Evolutionary conservation across 2,888 invertebrate genomes (phyloP).

Genomic region (Cantharis nigra): DNA sequence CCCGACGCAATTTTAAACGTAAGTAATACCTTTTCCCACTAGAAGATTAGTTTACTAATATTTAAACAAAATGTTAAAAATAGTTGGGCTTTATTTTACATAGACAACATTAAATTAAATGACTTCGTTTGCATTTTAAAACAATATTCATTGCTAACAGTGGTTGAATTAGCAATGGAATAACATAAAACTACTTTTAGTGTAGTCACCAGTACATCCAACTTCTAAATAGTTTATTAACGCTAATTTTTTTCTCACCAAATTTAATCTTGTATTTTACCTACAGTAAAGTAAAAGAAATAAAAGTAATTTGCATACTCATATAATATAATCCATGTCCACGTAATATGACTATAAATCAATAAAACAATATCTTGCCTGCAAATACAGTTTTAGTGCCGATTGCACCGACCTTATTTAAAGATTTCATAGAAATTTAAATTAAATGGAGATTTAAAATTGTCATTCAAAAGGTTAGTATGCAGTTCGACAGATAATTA

Average conservation of each 20-base stretch:
- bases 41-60: not conserved
- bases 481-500: no score
- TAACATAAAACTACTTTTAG: not conserved
- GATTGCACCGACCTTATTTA: no score
- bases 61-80: not conserved
- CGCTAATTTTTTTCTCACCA: not conserved
- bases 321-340: no score
- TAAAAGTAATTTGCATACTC: no score
- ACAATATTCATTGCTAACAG: not conserved
- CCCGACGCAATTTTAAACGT: not conserved
- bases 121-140: conserved; percentile 1
- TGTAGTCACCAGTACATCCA: not conserved
- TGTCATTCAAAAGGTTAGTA: no score
- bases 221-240: not conserved
- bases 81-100: not conserved
- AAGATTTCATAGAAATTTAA: no score
- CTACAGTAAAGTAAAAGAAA: no score
- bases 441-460: no score
- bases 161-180: not conserved
- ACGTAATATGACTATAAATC: no score
- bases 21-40: not conserved
- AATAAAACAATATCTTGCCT: no score
- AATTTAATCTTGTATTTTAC: no score
- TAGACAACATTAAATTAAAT: not conserved
- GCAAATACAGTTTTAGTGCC: no score